Evolutionary conservation across 2,797 vertebrate genomes (phyloP), one percentile per base, ranked within the genome.

Genomic region (Miichthys miiuy): DNA sequence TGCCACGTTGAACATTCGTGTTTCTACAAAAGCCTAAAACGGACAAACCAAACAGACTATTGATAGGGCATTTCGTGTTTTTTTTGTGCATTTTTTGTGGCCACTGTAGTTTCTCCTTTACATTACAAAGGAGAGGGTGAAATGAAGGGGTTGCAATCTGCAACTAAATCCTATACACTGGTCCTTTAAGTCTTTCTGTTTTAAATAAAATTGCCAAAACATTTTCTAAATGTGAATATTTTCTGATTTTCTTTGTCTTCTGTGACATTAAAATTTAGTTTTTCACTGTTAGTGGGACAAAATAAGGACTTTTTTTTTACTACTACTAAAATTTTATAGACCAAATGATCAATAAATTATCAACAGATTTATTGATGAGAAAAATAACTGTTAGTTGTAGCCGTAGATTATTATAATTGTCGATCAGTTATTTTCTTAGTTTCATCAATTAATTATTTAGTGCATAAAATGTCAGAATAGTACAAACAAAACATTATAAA

Each of bases 141-240:
- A 9, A 38, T 9, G 8, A 38, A 38, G 7, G 34, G 34, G 8
- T 9, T 38, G 34, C 8, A 38, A 38, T 38, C 34, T 38, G 34
- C 34, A 38, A 9, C 34, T 38, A 2, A 9, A 38, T 38, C 34
- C 34, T 38, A 38, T 8, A 38, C 34, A 38, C 8, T 38, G 34
- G 34, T 38, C 8, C 34, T 38, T 38, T 38, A 38, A 38, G 34
- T 38, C 34, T 38, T 38, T 38, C 44, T 47, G 20, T 72, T 16
- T n/a, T 18, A 9, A 25, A 23, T 34, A 20, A 34, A 54, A 55
- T 25, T 41, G 21, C 14, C 20, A 30, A 30, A 30, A 20, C 5
- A 23, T 54, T 51, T 81, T n/a, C 48, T 3, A 57, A 47, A 41
- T 60, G 47, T 70, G 21, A 58, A 38, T 58, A 52, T 70, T 23